Evolutionary conservation across 2,113 vertebrate species (phyloP).

Genomic region (Eublepharis macularius): DNA sequence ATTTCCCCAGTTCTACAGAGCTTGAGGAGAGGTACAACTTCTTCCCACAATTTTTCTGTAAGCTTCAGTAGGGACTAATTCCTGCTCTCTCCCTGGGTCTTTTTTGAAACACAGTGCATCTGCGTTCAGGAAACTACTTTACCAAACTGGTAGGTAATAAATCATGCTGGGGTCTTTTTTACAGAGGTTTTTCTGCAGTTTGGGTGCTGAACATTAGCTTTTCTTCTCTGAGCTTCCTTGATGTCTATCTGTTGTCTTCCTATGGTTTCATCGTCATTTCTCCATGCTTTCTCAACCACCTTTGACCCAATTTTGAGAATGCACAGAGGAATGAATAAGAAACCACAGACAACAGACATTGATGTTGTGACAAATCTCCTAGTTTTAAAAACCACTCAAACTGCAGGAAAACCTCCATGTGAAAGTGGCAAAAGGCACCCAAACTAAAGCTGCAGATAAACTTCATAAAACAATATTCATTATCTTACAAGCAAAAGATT

Average conservation of each 20-base stretch:
- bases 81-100: background rate
- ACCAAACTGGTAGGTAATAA: background rate
- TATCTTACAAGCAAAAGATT: constrained; percentile 5
- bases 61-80: background rate
- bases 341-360: too few species aligned
- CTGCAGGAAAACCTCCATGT: too few species aligned
- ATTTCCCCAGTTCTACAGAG: background rate
- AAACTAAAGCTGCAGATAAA: background rate
- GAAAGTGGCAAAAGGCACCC: background rate
- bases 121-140: background rate
- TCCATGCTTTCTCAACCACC: too few species aligned
- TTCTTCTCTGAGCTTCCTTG: too few species aligned
- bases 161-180: background rate
- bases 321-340: too few species aligned
- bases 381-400: too few species aligned
- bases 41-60: background rate
- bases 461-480: background rate
- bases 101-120: background rate
- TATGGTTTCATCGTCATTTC: too few species aligned
- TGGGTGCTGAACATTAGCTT: too few species aligned
- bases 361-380: too few species aligned
- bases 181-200: too few species aligned
- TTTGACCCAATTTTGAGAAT: too few species aligned
- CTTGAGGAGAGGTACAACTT: background rate
- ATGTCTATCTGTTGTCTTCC: too few species aligned